A percentile compares a stretch with the other conserved stretches of the same genome.
Evolutionary conservation across 1,140 invertebrate genomes (phyloP).

Genomic region (Lepidostoma basale): DNA sequence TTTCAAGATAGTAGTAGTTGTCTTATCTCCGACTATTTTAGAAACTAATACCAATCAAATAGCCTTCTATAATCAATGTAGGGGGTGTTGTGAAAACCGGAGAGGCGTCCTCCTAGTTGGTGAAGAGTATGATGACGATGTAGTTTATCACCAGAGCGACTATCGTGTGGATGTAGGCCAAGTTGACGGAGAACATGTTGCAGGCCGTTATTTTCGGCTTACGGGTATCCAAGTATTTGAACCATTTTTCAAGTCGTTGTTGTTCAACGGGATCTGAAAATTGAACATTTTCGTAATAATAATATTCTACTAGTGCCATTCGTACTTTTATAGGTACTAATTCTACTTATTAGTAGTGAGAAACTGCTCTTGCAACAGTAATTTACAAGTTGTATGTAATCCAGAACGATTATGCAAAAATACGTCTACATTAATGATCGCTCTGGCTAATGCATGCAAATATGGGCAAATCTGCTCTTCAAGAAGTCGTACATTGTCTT

Average conservation of each 20-base stretch:
- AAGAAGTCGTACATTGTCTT: too few species aligned
- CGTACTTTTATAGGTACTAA: too few species aligned
- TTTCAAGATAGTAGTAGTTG: background rate
- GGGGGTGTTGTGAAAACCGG: too few species aligned
- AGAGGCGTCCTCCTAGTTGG: background rate
- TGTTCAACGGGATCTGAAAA: background rate
- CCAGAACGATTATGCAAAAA: too few species aligned
- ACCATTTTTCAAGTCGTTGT: background rate
- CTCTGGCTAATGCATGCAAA: too few species aligned
- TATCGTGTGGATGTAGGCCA: background rate
- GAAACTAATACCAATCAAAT: background rate
- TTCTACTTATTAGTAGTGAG: too few species aligned
- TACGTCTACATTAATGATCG: too few species aligned
- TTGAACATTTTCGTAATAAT: too few species aligned
- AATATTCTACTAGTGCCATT: too few species aligned
- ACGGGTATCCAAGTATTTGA: background rate
- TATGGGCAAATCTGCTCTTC: too few species aligned
- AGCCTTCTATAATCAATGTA: background rate
- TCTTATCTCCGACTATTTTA: background rate
- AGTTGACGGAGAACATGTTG: slow-evolving; percentile 5
- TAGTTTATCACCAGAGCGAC: background rate
- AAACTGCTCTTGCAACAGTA: too few species aligned
- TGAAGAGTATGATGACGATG: background rate
- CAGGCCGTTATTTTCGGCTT: background rate
- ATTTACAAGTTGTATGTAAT: too few species aligned